Base-by-base conservation (phyloP, 2,113 vertebrate genomes). In the Malaclemys terrapin region DNA sequence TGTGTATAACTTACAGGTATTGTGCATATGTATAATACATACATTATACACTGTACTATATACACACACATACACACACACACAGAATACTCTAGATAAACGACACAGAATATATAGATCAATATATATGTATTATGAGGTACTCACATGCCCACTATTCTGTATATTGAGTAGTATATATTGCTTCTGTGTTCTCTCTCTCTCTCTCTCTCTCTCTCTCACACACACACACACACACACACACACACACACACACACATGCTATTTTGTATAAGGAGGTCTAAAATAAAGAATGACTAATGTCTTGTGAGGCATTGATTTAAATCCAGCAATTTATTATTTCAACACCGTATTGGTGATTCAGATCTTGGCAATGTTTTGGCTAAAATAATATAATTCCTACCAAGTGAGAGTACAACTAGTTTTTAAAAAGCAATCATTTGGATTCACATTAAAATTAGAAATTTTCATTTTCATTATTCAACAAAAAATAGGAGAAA, bases 281-380 rank as follows among this genome's bases (percentile, higher is more conserved):
- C 52, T 97, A 94, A 96, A 93, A 93, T 81, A n/a, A 69, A 75
- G 62, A 81, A 38, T 20, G 72, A 38, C 78, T 91, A 84, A 89
- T 90, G 93, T 59, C 87, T 17, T 9, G 69, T 95, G 82, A 89
- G 94, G 96, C 96, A 95, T 52, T n/a, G 69, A 80, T 93, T 97
- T 93, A 94, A 94, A 84, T 89, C 85, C 82, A 96, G 93, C 94
- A 97, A 94, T 81, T 96, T 95, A 97, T 2, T 1, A 93, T 97
- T 98, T 98, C 95, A 95, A 85, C 90, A 95, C 93, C 94, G 93
- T 92, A 96, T 95, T 94, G 90, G 95, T 97, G 96, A 97, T 96
- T 98, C 97, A 98, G 89, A 97, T 91, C 75, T 93, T 97, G 96
- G 96, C 97, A 97, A 79, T 91, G 85, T 96, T 95, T 97, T 97